Conservation (phyloP, 2,113 vertebrate genomes). For the Vireo altiloquus region DNA sequence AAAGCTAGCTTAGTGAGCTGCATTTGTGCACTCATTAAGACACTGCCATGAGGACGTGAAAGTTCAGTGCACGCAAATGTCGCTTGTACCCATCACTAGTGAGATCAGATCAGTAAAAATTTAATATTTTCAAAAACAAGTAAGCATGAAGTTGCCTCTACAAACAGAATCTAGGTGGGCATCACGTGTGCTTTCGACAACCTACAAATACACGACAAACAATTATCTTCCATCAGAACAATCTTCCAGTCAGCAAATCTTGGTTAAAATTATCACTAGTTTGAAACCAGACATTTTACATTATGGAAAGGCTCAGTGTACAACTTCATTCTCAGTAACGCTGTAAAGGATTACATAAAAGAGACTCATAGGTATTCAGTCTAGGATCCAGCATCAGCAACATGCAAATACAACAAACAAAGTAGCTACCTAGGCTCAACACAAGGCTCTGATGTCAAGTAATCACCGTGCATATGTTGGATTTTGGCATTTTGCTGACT, state of each 20-base stretch:
- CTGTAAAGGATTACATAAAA: neutral
- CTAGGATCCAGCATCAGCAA: neutral
- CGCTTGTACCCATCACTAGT: neutral
- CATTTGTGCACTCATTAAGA: neutral
- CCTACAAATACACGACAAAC: neutral
- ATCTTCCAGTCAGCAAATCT: neutral
- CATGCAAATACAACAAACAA: neutral
- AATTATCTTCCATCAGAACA: neutral
- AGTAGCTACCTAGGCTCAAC: neutral
- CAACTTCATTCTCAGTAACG: neutral
- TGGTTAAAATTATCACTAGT: neutral
- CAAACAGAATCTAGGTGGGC: neutral
- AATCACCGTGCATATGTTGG: neutral
- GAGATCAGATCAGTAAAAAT: neutral
- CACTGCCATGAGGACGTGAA: neutral
- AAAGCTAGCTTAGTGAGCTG: neutral
- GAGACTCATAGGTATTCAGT: neutral
- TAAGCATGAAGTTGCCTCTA: neutral
- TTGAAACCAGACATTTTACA: neutral
- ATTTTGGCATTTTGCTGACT: constrained; percentile 10
- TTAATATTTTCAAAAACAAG: neutral
- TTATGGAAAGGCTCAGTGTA: neutral
- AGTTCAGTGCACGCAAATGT: neutral
- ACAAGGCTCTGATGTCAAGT: neutral
- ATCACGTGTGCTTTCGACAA: neutral